Conservation (phyloP, 2,888 invertebrate genomes). For the Zygothrica quintamaculata region DNA sequence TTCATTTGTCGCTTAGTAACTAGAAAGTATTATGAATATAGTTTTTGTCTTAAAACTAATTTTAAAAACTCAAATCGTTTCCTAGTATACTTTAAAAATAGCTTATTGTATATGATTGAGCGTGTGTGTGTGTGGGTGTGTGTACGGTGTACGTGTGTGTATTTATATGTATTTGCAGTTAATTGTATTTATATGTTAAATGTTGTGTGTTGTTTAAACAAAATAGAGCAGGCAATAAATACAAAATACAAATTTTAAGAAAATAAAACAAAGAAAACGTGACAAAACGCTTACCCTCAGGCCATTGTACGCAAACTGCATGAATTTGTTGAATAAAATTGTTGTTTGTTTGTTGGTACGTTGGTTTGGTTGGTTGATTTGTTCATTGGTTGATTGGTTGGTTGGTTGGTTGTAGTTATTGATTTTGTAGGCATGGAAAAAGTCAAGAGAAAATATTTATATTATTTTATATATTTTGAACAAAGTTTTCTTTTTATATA, state of each 20-base stretch:
- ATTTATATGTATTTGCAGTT: slow-evolving; percentile 15
- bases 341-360: slow-evolving; percentile 20
- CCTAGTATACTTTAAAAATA: slow-evolving; percentile 42
- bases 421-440: slow-evolving; percentile 65
- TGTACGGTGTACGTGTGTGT: slow-evolving; percentile 27
- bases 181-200: background rate
- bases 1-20: slow-evolving; percentile 40
- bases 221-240: slow-evolving; percentile 78
- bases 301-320: slow-evolving; percentile 95
- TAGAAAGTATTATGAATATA: slow-evolving; percentile 27
- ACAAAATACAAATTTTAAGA: slow-evolving; percentile 70
- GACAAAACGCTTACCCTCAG: slow-evolving; percentile 89
- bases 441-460: slow-evolving; percentile 67
- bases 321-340: slow-evolving; percentile 43
- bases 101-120: slow-evolving; percentile 43
- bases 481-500: slow-evolving; percentile 18
- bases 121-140: slow-evolving; percentile 35
- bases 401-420: slow-evolving; percentile 11
- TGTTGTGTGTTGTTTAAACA: slow-evolving; percentile 55
- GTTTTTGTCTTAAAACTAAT: slow-evolving; percentile 52
- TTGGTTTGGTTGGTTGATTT: no score
- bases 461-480: slow-evolving; percentile 64
- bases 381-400: no score
- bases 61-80: slow-evolving; percentile 39
- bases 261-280: slow-evolving; percentile 34